Conservation (phyloP, 2,797 vertebrate species). For the Crenuchus spilurus region DNA sequence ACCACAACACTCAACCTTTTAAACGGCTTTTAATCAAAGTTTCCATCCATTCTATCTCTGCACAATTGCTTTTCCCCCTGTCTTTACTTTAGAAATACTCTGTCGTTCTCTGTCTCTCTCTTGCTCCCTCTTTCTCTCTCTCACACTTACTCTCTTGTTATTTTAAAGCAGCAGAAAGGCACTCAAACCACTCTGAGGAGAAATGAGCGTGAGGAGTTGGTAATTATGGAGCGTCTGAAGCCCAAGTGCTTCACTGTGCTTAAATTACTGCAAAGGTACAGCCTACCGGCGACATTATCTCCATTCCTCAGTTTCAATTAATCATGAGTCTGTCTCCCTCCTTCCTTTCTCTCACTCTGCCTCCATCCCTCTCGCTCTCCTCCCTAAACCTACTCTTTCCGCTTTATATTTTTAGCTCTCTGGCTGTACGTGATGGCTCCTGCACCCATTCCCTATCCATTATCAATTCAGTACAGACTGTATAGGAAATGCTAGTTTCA, state of each 20-base stretch:
- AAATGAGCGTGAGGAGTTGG: slow-evolving; percentile 44
- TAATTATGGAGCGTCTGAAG: slow-evolving; percentile 67
- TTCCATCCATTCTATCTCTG: slow-evolving; percentile 12
- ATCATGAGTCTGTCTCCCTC: slow-evolving; percentile 25
- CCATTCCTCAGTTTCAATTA: slow-evolving; percentile 32
- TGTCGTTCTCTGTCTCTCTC: slow-evolving; percentile 20
- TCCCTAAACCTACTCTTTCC: slow-evolving; percentile 15
- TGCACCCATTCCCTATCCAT: slow-evolving; percentile 3
- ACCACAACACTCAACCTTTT: background rate
- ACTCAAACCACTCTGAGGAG: slow-evolving; percentile 38
- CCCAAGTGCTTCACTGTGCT: slow-evolving; percentile 62
- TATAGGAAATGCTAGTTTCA: slow-evolving; percentile 6
- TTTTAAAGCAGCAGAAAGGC: slow-evolving; percentile 24
- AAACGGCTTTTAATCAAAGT: slow-evolving; percentile 23
- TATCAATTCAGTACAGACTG: slow-evolving; percentile 10
- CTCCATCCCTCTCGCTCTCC: background rate
- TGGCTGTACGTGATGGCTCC: background rate
- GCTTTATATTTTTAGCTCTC: slow-evolving; percentile 27
- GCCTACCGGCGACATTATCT: slow-evolving; percentile 45
- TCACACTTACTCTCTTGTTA: background rate
- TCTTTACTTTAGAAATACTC: slow-evolving; percentile 8
- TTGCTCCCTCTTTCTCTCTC: slow-evolving; percentile 7
- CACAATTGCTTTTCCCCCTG: slow-evolving; percentile 29
- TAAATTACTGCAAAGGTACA: slow-evolving; percentile 47
- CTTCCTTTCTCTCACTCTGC: background rate